Evolutionary conservation across 2,888 invertebrate genomes (phyloP).

Genomic region (Neocrepidodera transversa): DNA sequence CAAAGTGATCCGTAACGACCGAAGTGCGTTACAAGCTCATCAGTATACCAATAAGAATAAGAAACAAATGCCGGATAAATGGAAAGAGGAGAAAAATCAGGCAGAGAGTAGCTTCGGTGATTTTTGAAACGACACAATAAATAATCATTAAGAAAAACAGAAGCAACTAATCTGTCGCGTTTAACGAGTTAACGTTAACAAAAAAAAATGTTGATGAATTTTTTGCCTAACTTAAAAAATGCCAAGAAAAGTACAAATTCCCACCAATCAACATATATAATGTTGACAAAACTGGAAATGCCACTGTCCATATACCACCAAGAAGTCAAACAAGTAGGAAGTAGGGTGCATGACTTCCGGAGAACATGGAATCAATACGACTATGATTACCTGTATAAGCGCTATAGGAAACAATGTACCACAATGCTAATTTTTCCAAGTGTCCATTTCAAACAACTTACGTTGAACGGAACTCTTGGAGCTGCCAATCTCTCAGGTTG

Average conservation of each 20-base stretch:
- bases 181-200: not conserved
- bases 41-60: not conserved
- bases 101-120: not conserved
- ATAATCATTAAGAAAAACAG: not conserved
- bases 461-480: slow-evolving; percentile 27
- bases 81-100: not conserved
- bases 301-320: slow-evolving; percentile 2
- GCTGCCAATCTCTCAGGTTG: slow-evolving; percentile 36
- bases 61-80: not conserved
- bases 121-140: not conserved
- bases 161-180: not conserved
- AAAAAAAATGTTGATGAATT: not conserved
- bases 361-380: slow-evolving; percentile 40
- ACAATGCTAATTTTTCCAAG: slow-evolving; percentile 43
- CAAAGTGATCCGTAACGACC: too few relatives aligned
- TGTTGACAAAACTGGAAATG: not conserved
- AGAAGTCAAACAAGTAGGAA: slow-evolving; percentile 47
- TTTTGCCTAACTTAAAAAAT: not conserved
- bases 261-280: not conserved
- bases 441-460: slow-evolving; percentile 30
- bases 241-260: not conserved
- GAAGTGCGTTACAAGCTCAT: too few relatives aligned
- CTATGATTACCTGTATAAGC: slow-evolving; percentile 41
- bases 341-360: slow-evolving; percentile 38
- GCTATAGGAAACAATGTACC: slow-evolving; percentile 41